Base-by-base conservation (phyloP, 1,140 invertebrate genomes). In the Nixonia krombeini region DNA sequence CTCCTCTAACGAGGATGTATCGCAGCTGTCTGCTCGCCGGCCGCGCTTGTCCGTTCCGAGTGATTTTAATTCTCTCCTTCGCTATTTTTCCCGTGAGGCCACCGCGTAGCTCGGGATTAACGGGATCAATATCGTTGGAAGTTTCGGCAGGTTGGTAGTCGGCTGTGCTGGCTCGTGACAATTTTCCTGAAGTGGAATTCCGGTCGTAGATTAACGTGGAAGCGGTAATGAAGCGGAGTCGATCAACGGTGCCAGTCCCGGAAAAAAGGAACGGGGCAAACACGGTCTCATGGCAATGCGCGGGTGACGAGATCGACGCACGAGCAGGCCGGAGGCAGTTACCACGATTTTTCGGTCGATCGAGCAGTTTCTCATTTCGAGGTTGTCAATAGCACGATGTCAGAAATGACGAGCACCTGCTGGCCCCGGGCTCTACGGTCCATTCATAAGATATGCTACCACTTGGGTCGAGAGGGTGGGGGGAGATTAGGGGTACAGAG, bases 361-460 rank as follows among this genome's bases (percentile, higher is more conserved):
- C 44, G 53, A 53, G 49, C 25, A 42, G 55, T 67, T 71, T 67
- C 63, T 67, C 63, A 67, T 63, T 71, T 44, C 53, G 49, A 37
- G 61, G 29, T 58, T 63, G 69, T 66, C 69, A 67, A 55, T 55
- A 67, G 41, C 63, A 71, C 42, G 55, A 57, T 67, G 57, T 71
- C 69, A 58, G 50, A 50, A 50, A 41, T 67, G 63, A 71, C 53
- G 58, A 63, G 63, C 40, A 58, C 44, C 52, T 56, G 50, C 49
- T 44, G 47, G 50, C 59, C 61, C 42, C 51, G 51, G 47, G 50
- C 42, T 41, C 9, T 51, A 51, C 46, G 37, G 40, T 35, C 42
- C 21, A 40, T 16, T 37, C 12, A 37, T 52, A n/a, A 38, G 21
- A 52, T 52, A 52, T 52, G 18, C n/a, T 8, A 23, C 40, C 16